Evolutionary conservation across 2,888 invertebrate species (phyloP).

Genomic region (Disparrhopalites patrizii): DNA sequence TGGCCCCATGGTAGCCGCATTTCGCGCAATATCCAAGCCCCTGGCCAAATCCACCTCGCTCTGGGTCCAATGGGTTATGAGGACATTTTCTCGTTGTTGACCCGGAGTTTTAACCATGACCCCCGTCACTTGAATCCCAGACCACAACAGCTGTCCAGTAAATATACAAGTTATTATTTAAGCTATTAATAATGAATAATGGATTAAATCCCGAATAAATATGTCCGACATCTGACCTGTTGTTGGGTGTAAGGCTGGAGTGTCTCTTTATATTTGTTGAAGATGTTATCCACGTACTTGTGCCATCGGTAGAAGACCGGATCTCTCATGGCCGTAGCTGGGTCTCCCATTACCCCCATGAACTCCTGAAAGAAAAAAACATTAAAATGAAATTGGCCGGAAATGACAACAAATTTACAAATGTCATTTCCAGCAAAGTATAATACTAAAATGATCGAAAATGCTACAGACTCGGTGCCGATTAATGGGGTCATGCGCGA

Average conservation of each 20-base stretch:
- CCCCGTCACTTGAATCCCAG: constrained; percentile 42
- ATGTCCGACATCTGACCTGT: too few species aligned
- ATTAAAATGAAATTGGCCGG: too few species aligned
- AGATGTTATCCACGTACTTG: constrained; percentile 71
- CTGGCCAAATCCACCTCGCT: constrained; percentile 71
- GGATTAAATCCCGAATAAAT: too few species aligned
- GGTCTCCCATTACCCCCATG: constrained; percentile 77
- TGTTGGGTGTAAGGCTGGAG: constrained; percentile 55
- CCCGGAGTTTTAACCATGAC: constrained; percentile 49
- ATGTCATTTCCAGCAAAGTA: neutral
- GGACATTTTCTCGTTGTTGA: constrained; percentile 51
- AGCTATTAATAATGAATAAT: too few species aligned
- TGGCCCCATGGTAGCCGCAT: constrained; percentile 35
- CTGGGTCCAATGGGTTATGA: constrained; percentile 74
- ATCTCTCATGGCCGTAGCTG: constrained; percentile 80
- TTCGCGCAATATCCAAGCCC: constrained; percentile 67
- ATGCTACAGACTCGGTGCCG: constrained; percentile 56
- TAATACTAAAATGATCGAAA: neutral
- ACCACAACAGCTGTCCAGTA: constrained; percentile 47
- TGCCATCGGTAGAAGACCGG: constrained; percentile 85
- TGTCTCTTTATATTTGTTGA: constrained; percentile 55
- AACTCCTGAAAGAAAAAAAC: constrained; percentile 60
- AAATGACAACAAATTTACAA: neutral
- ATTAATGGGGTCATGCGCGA: constrained; percentile 75
- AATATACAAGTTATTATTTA: too few species aligned